phyloP scores from a whole-genome alignment of 2,797 vertebrate genomes.

The Anguilla obscura region DNA sequence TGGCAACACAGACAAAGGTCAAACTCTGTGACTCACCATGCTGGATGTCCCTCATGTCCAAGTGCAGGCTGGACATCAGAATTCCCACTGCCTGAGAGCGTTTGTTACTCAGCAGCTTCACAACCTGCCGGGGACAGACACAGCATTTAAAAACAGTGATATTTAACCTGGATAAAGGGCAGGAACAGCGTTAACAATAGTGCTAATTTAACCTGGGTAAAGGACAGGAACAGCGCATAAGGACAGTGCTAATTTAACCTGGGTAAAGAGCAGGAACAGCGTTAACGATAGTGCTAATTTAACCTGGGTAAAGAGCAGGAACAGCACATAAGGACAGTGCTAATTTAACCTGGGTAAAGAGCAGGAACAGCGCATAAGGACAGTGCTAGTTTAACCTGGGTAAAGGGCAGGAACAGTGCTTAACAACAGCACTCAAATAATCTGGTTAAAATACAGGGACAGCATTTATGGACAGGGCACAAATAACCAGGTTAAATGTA shows the following conservation, averaged over 20 bases:
- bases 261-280: too few relatives aligned
- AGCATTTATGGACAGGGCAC: background rate
- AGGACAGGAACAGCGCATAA: background rate
- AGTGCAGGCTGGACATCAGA: conserved; percentile 97
- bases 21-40: conserved; percentile 76
- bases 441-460: too few relatives aligned
- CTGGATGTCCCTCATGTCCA: conserved; percentile 98
- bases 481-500: too few relatives aligned
- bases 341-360: background rate
- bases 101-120: conserved; percentile 95
- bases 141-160: conserved; percentile 15
- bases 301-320: background rate
- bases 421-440: too few relatives aligned
- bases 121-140: conserved; percentile 71
- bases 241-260: too few relatives aligned
- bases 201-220: background rate
- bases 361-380: background rate
- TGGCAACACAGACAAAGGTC: background rate
- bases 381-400: background rate
- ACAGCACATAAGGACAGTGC: too few relatives aligned
- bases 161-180: too few relatives aligned
- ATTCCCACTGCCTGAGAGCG: conserved; percentile 98
- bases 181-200: too few relatives aligned
- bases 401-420: background rate
- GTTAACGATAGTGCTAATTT: background rate